Conservation (phyloP, 2,797 vertebrate genomes). For the Naso thynnoides region DNA sequence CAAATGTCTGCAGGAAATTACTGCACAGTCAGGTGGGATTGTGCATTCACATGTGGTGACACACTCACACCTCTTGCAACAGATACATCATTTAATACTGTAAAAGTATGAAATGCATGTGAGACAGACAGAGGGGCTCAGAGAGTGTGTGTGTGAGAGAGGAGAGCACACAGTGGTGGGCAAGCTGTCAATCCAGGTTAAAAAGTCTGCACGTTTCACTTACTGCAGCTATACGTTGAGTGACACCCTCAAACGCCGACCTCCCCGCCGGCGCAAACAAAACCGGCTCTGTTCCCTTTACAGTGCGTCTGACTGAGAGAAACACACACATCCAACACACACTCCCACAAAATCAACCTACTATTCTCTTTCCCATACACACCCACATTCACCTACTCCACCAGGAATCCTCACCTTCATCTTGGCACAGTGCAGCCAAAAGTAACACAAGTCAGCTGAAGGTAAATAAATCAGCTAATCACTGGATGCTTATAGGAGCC, state of each 20-base stretch:
- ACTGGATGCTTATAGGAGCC: slow-evolving; percentile 33
- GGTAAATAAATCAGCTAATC: slow-evolving; percentile 62
- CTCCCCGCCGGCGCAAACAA: slow-evolving; percentile 64
- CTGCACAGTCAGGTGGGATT: slow-evolving; percentile 18
- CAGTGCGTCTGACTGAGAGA: slow-evolving; percentile 27
- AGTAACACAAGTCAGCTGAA: slow-evolving; percentile 58
- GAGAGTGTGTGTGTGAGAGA: neutral
- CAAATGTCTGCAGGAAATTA: slow-evolving; percentile 12
- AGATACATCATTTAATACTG: slow-evolving; percentile 10
- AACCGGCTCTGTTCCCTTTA: slow-evolving; percentile 70
- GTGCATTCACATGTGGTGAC: slow-evolving; percentile 19
- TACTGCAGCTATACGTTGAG: slow-evolving; percentile 66
- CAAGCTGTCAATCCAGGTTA: slow-evolving; percentile 57
- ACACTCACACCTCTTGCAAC: neutral
- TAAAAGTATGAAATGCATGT: slow-evolving; percentile 15
- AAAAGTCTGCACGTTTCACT: slow-evolving; percentile 61
- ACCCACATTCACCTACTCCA: slow-evolving; percentile 37
- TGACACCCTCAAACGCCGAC: slow-evolving; percentile 71
- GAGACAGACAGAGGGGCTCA: neutral
- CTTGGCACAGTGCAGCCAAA: slow-evolving; percentile 57
- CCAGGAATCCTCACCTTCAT: slow-evolving; percentile 64
- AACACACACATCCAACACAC: slow-evolving; percentile 44
- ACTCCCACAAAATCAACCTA: slow-evolving; percentile 50
- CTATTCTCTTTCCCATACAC: slow-evolving; percentile 49
- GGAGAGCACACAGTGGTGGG: slow-evolving; percentile 24